phyloP scores from a whole-genome alignment of 2,888 invertebrate genomes.

The Parnassius apollo region DNA sequence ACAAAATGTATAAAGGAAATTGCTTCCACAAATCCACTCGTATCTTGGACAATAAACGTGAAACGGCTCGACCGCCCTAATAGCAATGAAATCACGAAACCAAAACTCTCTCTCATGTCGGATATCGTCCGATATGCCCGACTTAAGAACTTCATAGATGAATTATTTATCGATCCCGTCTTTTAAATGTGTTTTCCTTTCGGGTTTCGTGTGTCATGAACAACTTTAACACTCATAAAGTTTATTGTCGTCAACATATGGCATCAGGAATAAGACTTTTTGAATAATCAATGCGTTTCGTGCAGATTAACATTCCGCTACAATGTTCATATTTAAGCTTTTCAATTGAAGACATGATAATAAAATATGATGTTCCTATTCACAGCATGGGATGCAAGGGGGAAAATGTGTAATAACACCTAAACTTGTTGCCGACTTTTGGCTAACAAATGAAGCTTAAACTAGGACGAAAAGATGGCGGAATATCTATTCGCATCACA shows the following conservation, averaged over 20 bases:
- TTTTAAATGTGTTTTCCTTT: conserved; percentile 25
- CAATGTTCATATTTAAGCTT: too few species aligned
- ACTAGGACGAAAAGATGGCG: too few species aligned
- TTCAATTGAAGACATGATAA: too few species aligned
- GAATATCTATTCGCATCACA: too few species aligned
- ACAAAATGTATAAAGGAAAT: conserved; percentile 82
- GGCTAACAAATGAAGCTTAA: too few species aligned
- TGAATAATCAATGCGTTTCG: conserved; percentile 21
- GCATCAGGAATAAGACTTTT: conserved; percentile 11
- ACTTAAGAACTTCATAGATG: conserved; percentile 44
- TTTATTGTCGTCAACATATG: conserved; percentile 21
- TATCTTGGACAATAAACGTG: conserved; percentile 80
- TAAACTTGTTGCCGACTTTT: too few species aligned
- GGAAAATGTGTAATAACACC: too few species aligned
- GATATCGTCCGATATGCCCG: conserved; percentile 42
- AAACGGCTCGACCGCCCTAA: conserved; percentile 74
- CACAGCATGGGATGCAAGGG: too few species aligned
- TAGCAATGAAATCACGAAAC: conserved; percentile 81
- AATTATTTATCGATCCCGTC: conserved; percentile 28
- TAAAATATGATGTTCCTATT: too few species aligned
- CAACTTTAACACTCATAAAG: conserved; percentile 17
- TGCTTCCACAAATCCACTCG: conserved; percentile 81
- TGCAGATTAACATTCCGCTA: conserved; percentile 9
- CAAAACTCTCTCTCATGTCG: conserved; percentile 73
- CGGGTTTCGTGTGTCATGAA: conserved; percentile 14